Conservation (phyloP, 2,888 invertebrate species). For the Resseliella maxima region DNA sequence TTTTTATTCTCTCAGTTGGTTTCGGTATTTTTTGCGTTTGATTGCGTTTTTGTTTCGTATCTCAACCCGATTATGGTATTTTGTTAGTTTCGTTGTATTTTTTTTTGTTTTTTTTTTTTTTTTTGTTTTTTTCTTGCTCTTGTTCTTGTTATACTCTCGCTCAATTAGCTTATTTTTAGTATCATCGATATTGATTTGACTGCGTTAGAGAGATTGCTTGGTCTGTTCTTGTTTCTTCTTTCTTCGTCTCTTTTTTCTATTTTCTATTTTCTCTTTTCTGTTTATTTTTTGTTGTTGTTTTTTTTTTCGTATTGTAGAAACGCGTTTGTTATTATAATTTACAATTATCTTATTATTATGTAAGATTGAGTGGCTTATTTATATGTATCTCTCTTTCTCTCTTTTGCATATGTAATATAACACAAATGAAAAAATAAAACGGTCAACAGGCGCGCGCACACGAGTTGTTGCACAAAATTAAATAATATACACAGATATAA, state of each 20-base stretch:
- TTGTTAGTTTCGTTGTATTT: background rate
- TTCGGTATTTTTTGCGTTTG: background rate
- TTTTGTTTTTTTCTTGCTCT: background rate
- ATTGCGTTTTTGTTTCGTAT: background rate
- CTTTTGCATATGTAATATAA: background rate
- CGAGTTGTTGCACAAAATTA: background rate
- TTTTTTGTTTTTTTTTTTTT: background rate
- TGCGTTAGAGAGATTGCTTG: background rate
- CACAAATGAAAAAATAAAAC: background rate
- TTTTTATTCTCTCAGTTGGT: too few species aligned
- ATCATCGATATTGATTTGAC: background rate
- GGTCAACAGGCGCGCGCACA: background rate
- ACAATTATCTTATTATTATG: background rate
- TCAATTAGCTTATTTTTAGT: conserved; percentile 8
- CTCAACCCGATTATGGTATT: background rate
- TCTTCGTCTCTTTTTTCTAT: background rate
- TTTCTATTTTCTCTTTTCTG: too few species aligned
- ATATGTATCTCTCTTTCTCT: background rate
- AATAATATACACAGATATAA: background rate
- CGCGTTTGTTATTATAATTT: background rate
- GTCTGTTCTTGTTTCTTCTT: background rate
- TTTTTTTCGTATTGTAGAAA: background rate
- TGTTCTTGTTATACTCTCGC: background rate
- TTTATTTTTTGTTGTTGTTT: background rate
- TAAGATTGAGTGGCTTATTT: background rate